Base-by-base conservation (phyloP, 2,888 invertebrate species). In the Balanococcus diminutus region DNA sequence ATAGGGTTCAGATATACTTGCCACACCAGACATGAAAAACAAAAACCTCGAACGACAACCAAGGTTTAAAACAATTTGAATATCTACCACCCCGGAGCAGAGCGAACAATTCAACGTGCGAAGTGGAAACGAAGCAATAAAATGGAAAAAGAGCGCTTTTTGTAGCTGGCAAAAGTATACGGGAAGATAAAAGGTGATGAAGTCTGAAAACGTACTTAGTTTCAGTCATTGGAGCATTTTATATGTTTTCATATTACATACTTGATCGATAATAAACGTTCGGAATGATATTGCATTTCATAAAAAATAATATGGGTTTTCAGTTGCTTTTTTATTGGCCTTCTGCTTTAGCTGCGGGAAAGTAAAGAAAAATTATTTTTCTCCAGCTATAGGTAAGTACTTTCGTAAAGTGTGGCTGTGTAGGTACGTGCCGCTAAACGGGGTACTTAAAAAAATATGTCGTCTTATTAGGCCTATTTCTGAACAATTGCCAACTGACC, bases 221-320 rank as follows among this genome's bases (percentile, higher is more conserved):
- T 82, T 82, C 51, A 82, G 46, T 82, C 82, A 82, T 82, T 51
- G 32, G 28, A 82, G 22, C 82, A 25, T 82, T 82, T 82, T 82
- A 82, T 82, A 72, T 32, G 42, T 46, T 82, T 82, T 46, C 82
- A 82, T 82, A 82, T 72, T 61, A 82, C 25, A 16, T 82, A 82
- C 31, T 82, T 82, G 82, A 82, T 51, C 42, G 82, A 46, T 82
- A 82, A 51, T 82, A 82, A 82, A 82, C 82, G 82, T 82, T 42
- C 32, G 72, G 32, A 16, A 32, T 32, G 72, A 72, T 72, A 72
- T 31, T 72, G 72, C 61, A 61, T 61, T 61, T 61, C 61, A 61
- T 61, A 61, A 25, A 61, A 61, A 61, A 61, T 61, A 61, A 61
- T 61, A 61, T 19, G 61, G 22, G 61, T 61, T 61, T 61, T 61